Conservation (phyloP, 2,113 vertebrate species). For the Acinonyx jubatus region DNA sequence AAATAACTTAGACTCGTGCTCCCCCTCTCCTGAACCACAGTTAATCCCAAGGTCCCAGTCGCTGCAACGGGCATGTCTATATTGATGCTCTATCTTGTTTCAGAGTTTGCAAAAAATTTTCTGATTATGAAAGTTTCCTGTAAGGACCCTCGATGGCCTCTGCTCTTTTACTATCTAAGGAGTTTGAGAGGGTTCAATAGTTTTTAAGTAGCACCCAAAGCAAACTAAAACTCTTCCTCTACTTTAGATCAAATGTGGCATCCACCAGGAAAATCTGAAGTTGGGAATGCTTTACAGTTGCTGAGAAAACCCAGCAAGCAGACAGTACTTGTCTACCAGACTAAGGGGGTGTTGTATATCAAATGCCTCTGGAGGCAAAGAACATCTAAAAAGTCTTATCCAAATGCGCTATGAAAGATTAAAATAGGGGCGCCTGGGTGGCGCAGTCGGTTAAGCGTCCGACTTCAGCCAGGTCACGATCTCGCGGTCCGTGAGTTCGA, state of each 20-base stretch:
- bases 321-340: neutral
- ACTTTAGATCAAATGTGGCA: neutral
- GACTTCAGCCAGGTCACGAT: no score
- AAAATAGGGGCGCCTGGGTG: neutral
- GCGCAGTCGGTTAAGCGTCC: no score
- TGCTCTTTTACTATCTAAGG: neutral
- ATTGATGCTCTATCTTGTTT: neutral
- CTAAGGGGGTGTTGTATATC: neutral
- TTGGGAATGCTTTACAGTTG: neutral
- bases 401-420: neutral
- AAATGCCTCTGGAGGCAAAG: neutral
- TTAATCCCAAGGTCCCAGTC: neutral
- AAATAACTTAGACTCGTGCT: neutral
- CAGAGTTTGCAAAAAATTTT: neutral
- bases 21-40: neutral
- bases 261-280: neutral
- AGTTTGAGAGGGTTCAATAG: neutral
- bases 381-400: neutral
- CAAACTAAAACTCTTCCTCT: neutral
- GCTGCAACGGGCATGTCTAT: neutral
- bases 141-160: neutral
- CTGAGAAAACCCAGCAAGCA: neutral
- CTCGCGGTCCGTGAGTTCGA: no score
- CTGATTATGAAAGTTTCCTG: neutral
- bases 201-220: neutral